Evolutionary conservation across 1,140 invertebrate genomes (phyloP).

Genomic region (Zaprionus taronus): DNA sequence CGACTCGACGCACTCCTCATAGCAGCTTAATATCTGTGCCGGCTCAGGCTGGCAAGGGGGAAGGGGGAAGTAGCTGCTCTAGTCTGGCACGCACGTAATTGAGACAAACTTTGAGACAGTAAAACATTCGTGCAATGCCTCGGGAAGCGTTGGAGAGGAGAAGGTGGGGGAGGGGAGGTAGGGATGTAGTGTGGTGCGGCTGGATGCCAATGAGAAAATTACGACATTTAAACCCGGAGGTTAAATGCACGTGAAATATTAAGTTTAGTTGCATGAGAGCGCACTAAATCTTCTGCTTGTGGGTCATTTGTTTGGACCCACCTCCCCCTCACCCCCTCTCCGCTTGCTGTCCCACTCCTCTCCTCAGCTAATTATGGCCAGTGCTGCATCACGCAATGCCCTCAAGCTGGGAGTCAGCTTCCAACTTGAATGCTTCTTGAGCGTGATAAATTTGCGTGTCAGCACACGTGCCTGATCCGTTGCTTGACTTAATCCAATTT

Average conservation of each 20-base stretch:
- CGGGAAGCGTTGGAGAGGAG: background rate
- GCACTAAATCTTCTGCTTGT: constrained; percentile 78
- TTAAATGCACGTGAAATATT: constrained; percentile 82
- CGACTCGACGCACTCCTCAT: constrained; percentile 29
- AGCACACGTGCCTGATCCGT: constrained; percentile 93
- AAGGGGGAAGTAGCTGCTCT: constrained; percentile 30
- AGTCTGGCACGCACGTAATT: constrained; percentile 80
- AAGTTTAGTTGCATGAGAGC: constrained; percentile 79
- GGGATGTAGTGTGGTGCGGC: background rate
- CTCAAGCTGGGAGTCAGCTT: constrained; percentile 83
- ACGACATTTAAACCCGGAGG: constrained; percentile 80
- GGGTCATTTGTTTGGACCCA: constrained; percentile 60
- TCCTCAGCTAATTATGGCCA: constrained; percentile 44
- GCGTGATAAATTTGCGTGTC: constrained; percentile 95
- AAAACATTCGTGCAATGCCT: constrained; percentile 70
- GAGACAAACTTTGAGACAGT: constrained; percentile 81
- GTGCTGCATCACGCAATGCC: constrained; percentile 87
- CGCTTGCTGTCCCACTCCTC: background rate
- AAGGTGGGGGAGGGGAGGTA: background rate
- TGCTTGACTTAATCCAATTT: constrained; percentile 89
- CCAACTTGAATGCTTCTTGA: constrained; percentile 95
- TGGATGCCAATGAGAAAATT: constrained; percentile 75
- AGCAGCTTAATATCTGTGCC: constrained; percentile 59
- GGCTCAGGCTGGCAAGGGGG: constrained; percentile 16
- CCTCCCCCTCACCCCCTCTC: background rate